Conservation (phyloP, 1,140 invertebrate species). For the Drosophila ambigua region DNA sequence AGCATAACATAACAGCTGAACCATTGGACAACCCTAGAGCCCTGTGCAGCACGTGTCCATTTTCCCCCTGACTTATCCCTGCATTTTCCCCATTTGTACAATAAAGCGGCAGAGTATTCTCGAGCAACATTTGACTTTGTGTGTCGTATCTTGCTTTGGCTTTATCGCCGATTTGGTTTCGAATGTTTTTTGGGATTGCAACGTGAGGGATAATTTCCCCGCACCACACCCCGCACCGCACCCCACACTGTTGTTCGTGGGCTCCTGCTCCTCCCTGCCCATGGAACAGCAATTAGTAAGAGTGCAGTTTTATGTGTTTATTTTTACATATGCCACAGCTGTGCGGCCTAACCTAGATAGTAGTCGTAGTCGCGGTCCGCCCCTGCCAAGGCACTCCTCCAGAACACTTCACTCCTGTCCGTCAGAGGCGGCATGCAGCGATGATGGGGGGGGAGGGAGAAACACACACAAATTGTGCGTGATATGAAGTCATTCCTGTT, state of each 20-base stretch:
- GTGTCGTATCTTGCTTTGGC: constrained; percentile 20
- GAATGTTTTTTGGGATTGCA: constrained; percentile 53
- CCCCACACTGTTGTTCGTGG: background rate
- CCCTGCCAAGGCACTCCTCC: constrained; percentile 43
- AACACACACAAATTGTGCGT: constrained; percentile 79
- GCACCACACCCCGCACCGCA: background rate
- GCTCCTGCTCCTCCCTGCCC: constrained; percentile 8
- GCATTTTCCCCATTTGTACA: background rate
- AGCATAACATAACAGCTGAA: background rate
- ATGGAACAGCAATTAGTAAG: constrained; percentile 69
- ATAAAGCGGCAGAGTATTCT: constrained; percentile 8
- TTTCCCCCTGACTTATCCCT: background rate
- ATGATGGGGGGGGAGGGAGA: background rate
- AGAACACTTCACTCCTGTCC: constrained; percentile 30
- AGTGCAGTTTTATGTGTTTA: constrained; percentile 82
- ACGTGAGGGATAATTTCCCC: constrained; percentile 9
- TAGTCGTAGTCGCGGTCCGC: constrained; percentile 25
- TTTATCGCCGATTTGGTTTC: constrained; percentile 67
- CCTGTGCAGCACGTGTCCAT: constrained; percentile 17
- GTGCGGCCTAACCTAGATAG: constrained; percentile 77
- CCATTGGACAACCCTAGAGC: constrained; percentile 23
- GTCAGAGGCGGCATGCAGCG: background rate
- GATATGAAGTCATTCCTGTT: constrained; percentile 62
- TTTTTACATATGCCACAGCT: constrained; percentile 74
- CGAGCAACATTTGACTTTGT: constrained; percentile 37